Evolutionary conservation across 2,797 vertebrate genomes (phyloP).

Genomic region (Meda fulgida): DNA sequence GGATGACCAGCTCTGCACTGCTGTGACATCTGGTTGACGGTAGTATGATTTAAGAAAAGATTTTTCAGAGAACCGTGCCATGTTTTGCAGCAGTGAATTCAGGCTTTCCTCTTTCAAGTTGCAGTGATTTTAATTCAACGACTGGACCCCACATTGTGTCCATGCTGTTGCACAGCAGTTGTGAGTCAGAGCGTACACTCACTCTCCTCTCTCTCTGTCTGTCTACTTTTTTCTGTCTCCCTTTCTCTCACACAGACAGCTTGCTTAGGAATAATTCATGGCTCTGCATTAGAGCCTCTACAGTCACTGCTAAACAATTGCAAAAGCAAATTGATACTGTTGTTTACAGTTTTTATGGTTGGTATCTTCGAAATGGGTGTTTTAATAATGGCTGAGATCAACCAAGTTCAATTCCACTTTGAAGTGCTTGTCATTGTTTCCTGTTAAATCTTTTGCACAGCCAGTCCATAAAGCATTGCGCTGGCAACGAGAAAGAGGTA

Average conservation of each 20-base stretch:
- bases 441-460: constrained; percentile 47
- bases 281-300: constrained; percentile 48
- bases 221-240: constrained; percentile 26
- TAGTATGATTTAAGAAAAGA: constrained; percentile 26
- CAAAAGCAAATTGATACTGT: constrained; percentile 47
- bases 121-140: constrained; percentile 60
- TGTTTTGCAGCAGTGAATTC: constrained; percentile 49
- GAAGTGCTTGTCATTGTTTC: constrained; percentile 38
- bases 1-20: constrained; percentile 21
- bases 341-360: constrained; percentile 39
- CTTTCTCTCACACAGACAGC: constrained; percentile 38
- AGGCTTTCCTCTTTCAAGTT: constrained; percentile 61
- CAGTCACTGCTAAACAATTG: constrained; percentile 50
- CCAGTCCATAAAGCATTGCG: constrained; percentile 40
- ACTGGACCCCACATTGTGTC: constrained; percentile 63
- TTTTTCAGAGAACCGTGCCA: constrained; percentile 36
- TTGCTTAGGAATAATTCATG: constrained; percentile 60
- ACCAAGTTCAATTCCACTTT: constrained; percentile 33
- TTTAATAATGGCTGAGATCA: constrained; percentile 37
- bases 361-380: constrained; percentile 19
- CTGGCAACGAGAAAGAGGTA: constrained; percentile 38
- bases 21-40: constrained; percentile 23
- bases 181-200: constrained; percentile 58
- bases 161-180: constrained; percentile 64
- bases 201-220: constrained; percentile 19